These are phyloP conservation scores for Anhinga anhinga DNA, from an alignment of 2,113 vertebrate genomes.

Conservation along the genomic window DNA sequence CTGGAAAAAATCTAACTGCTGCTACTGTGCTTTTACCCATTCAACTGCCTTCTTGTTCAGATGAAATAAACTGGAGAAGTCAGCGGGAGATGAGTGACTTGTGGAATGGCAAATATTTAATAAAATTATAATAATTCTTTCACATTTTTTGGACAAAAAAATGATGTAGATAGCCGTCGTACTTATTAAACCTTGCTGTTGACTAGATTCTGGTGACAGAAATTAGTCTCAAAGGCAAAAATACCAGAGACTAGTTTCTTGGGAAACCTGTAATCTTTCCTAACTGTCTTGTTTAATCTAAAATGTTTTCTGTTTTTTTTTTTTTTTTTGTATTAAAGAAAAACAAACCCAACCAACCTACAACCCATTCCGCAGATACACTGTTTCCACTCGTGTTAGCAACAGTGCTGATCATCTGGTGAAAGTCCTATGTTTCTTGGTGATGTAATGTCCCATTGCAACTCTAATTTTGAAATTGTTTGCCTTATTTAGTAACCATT, in stretches of 20 bases:
- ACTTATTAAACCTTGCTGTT: background rate
- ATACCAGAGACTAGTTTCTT: background rate
- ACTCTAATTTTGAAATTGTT: background rate
- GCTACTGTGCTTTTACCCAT: background rate
- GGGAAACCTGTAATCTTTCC: background rate
- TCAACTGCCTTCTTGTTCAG: background rate
- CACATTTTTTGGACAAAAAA: background rate
- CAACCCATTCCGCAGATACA: background rate
- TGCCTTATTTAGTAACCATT: conserved; percentile 35
- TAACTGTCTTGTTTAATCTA: background rate
- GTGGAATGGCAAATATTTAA: background rate
- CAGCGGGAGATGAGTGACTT: background rate
- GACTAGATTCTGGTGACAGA: background rate
- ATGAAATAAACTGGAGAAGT: background rate
- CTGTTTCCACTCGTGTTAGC: background rate
- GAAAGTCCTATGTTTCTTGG: background rate
- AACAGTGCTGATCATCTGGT: background rate
- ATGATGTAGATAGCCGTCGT: background rate
- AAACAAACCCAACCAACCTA: too few relatives aligned
- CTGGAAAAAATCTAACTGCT: background rate
- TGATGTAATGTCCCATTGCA: background rate
- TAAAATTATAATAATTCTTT: background rate
- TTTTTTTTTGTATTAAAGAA: background rate
- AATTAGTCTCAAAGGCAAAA: background rate
- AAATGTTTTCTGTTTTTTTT: background rate